Base-by-base conservation (phyloP, 2,113 vertebrate genomes). In the Lampris megalopsis region DNA sequence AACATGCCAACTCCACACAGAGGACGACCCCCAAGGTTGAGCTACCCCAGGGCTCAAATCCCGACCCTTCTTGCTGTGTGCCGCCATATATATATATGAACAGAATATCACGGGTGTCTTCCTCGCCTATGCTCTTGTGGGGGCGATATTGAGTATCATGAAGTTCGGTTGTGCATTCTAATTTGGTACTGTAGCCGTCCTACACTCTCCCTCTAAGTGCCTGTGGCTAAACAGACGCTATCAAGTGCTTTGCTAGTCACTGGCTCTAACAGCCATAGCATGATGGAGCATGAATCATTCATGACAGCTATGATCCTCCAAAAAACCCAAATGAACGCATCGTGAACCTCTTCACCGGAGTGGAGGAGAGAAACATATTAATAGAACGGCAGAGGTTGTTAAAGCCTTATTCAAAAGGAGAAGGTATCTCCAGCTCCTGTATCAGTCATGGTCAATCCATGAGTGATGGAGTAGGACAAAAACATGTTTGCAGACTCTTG, bases 51-150 rank as follows among this genome's bases (percentile, higher is more conserved):
- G 24, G 24, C 24, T 24, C 24, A 24, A 24, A 24, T 24, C 24
- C 24, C 24, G 24, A 24, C 24, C 24, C 24, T 24, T 24, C 24
- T 24, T 24, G 24, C 24, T 24, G 24, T 24, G 24, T 24, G 24
- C 24, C 24, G 24, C 24, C 24, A 24, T 24, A 24, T 24, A 24
- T 24, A 24, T 24, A 24, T 24, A 24, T 24, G 24, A 24, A 24
- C 24, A 24, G 24, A 24, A 24, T 24, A 24, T 24, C 61, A 54
- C 73, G 54, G 82, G 63, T 72, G 36, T 68, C 48, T 76, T 36
- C 76, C 38, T 80, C 79, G 83, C 76, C 73, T 61, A 62, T 81
- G 54, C 68, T 60, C 64, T 63, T 83, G 77, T 77, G 86, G 74
- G 78, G 76, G 81, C 1, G 59, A 71, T 70, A 68, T 58, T 49